Evolutionary conservation across 2,888 invertebrate species (phyloP).

Genomic region (Eucera pruinosa): DNA sequence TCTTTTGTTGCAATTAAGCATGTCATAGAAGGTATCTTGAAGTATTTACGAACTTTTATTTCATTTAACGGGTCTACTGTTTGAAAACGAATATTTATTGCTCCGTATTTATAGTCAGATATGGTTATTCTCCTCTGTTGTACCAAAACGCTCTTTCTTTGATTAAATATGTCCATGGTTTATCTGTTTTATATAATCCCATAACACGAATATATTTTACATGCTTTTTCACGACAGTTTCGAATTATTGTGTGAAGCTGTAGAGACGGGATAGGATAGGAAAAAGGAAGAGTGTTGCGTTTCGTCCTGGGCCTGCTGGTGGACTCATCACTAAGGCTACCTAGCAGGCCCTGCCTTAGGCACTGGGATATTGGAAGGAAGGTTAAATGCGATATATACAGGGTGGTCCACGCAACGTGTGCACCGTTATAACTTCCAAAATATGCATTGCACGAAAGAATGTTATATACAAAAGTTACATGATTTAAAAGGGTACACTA

Average conservation of each 20-base stretch:
- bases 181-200: not conserved
- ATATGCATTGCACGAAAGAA: too few species aligned
- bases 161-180: not conserved
- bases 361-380: too few species aligned
- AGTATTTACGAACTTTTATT: conserved; percentile 1
- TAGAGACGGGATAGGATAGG: too few species aligned
- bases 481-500: too few species aligned
- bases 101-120: not conserved
- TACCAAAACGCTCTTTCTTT: not conserved
- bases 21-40: not conserved
- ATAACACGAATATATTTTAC: not conserved
- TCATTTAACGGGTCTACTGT: not conserved
- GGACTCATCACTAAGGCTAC: too few species aligned
- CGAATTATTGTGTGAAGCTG: not conserved
- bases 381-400: too few species aligned
- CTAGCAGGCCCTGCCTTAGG: too few species aligned
- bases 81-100: conserved; percentile 5
- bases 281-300: too few species aligned
- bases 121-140: not conserved
- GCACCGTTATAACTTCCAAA: too few species aligned
- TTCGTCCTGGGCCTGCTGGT: too few species aligned
- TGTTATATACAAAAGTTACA: too few species aligned
- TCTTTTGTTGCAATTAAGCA: conserved; percentile 3
- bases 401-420: too few species aligned
- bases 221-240: not conserved